Evolutionary conservation across 2,113 vertebrate species (phyloP).

Genomic region (Neolamprologus tretocephalus): DNA sequence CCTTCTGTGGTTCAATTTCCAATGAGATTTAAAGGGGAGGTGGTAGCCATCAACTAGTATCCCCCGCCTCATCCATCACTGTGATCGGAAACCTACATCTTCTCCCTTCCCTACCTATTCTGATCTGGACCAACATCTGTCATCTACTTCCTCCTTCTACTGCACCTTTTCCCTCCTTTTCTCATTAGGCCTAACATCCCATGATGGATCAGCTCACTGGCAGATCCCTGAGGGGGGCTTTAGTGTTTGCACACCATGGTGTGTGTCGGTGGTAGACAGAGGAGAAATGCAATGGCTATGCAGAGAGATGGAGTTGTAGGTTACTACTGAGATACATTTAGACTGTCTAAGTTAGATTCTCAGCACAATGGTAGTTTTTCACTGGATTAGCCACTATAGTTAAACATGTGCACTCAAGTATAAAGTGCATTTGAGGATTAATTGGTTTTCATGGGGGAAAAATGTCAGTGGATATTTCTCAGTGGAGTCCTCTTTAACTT

Average conservation of each 20-base stretch:
- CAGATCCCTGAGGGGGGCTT: conserved; percentile 27
- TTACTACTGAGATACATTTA: background rate
- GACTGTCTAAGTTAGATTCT: background rate
- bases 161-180: background rate
- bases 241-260: background rate
- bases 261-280: background rate
- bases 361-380: background rate
- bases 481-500: background rate
- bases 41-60: conserved; percentile 11
- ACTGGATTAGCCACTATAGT: background rate
- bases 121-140: background rate
- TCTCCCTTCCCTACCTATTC: background rate
- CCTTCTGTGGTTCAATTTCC: background rate
- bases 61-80: conserved; percentile 49
- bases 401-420: background rate
- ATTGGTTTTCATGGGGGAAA: background rate
- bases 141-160: background rate
- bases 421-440: background rate
- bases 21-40: background rate
- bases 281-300: background rate
- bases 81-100: background rate
- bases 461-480: background rate
- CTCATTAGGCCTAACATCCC: conserved; percentile 26
- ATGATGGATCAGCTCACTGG: conserved; percentile 56
- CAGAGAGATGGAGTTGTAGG: background rate